Base-by-base conservation (phyloP, 2,797 vertebrate genomes). In the Ara ararauna region DNA sequence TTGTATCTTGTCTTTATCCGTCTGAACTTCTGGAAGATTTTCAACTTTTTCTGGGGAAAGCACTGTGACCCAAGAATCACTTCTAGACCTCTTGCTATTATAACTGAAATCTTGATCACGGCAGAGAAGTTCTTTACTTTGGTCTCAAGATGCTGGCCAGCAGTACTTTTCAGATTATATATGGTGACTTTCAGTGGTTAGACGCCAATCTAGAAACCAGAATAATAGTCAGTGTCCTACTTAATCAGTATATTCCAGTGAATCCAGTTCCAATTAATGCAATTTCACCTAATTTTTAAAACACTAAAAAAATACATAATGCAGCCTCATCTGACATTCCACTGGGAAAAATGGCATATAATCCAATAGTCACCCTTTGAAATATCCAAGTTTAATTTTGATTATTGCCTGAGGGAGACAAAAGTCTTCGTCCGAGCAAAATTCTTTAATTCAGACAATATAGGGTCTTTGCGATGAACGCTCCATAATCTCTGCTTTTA, bases 351-450 rank as follows among this genome's bases (percentile, higher is more conserved):
- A 62, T 32, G 9, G 11, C 72, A 3, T 73, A 64, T 70, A 61
- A 92, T 82, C 75, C 47, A 65, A 6, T 47, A 85, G 56, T 74
- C 19, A 50, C 62, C n/a, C 8, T 48, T 79, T 92, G 60, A 90
- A 96, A 92, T 74, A 79, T 21, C 19, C 27, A 71, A 65, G 45
- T 75, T 89, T 61, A 72, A 64, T 81, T 91, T 90, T 89, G 16
- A 42, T 74, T 83, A 36, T 56, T 92, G 34, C 34, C 53, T 56
- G 38, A 79, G 81, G 42, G 68, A 89, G 29, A 36, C 23, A 6
- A 61, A 87, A 72, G 38, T 68, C 36, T 93, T 89, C 0, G 0
- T 83, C 66, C 83, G 34, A 4, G 3, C 36, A 85, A 87, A 83
- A 85, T 72, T 72, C 32, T 77, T 80, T 3, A 65, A 72, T 87